Conservation (phyloP, 2,888 invertebrate genomes). For the Gymnoscelis rufifasciata region DNA sequence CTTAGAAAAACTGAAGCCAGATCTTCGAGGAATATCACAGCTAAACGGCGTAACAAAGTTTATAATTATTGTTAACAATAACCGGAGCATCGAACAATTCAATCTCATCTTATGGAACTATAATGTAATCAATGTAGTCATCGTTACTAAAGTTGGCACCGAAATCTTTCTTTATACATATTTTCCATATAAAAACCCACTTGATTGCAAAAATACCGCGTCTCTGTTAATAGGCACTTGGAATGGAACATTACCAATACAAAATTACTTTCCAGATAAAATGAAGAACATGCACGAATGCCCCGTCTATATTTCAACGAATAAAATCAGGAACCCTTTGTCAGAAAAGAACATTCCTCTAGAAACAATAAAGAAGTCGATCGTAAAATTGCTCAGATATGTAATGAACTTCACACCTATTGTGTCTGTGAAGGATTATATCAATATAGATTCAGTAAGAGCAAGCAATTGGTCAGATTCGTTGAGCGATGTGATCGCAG, state of each 20-base stretch:
- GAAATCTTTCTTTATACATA: conserved; percentile 47
- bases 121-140: conserved; percentile 46
- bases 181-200: conserved; percentile 50
- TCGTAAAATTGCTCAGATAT: conserved; percentile 46
- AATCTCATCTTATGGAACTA: conserved; percentile 50
- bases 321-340: conserved; percentile 48
- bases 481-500: conserved; percentile 52
- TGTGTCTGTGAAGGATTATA: conserved; percentile 48
- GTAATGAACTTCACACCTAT: conserved; percentile 59
- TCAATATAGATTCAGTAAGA: conserved; percentile 53
- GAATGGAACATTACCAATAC: conserved; percentile 27
- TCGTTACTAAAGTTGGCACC: conserved; percentile 36
- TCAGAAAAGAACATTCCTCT: conserved; percentile 50
- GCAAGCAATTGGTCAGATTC: conserved; percentile 59
- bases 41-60: conserved; percentile 48
- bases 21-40: conserved; percentile 50
- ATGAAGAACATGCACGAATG: conserved; percentile 56
- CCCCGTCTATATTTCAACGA: conserved; percentile 58
- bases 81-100: conserved; percentile 43
- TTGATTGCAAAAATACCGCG: conserved; percentile 49
- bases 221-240: conserved; percentile 44
- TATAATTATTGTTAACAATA: conserved; percentile 44
- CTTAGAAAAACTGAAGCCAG: conserved; percentile 44
- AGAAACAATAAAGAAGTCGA: conserved; percentile 49
- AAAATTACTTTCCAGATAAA: conserved; percentile 49